A percentile compares a stretch with the other conserved stretches of the same genome.
Evolutionary conservation across 2,888 invertebrate genomes (phyloP).

Genomic region (Xanthia togata): DNA sequence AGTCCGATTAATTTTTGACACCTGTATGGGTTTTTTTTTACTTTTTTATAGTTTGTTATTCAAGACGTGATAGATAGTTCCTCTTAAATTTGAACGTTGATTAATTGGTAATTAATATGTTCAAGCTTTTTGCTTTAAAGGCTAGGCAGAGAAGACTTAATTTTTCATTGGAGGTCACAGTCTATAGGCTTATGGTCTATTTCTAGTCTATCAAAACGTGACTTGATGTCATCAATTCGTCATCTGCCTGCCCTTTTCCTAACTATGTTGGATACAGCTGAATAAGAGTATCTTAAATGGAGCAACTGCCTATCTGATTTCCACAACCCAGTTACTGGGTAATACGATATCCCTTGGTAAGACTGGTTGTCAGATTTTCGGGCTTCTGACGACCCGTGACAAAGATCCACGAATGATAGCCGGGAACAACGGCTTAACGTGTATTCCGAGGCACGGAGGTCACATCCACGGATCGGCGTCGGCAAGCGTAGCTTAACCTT

Average conservation of each 20-base stretch:
- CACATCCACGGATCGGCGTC: neutral
- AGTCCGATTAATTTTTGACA: constrained; percentile 79
- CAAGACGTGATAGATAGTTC: constrained; percentile 55
- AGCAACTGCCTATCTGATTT: no score
- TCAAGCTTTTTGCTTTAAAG: constrained; percentile 18
- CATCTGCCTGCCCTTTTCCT: no score
- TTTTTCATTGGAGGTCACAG: neutral
- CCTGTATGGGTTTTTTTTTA: constrained; percentile 71
- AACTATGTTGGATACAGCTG: no score
- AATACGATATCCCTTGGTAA: no score
- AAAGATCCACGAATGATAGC: neutral
- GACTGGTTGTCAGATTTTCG: no score
- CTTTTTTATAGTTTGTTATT: constrained; percentile 40
- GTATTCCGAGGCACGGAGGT: neutral
- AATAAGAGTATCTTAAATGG: no score
- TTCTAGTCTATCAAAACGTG: neutral
- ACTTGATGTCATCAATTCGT: neutral
- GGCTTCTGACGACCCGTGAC: neutral
- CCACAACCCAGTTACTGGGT: no score
- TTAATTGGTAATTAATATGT: constrained; percentile 61
- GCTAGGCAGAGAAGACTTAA: neutral
- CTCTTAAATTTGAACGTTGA: constrained; percentile 55
- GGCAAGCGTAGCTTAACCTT: neutral
- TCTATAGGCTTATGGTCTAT: neutral
- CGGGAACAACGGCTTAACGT: neutral